A percentile compares a stretch with the other conserved stretches of the same genome.
phyloP scores from a whole-genome alignment of 92 coral and sea anemone species.

The Desmophyllum pertusum region DNA sequence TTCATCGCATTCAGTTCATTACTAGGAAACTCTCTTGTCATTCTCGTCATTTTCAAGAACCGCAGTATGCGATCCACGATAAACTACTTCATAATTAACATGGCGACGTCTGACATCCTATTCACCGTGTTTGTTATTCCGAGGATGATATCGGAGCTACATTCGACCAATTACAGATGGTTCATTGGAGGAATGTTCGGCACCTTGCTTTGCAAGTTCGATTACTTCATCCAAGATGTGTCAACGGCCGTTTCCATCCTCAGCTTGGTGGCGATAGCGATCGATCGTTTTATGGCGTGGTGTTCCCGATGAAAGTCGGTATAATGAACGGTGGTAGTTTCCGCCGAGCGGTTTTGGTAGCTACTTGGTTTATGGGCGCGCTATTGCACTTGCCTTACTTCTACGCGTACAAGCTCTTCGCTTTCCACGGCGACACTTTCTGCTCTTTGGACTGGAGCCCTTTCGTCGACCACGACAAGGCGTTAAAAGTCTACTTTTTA shows the following conservation, averaged over 20 bases:
- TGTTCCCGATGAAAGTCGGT: slow-evolving; percentile 63
- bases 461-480: neutral
- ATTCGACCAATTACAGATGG: slow-evolving; percentile 45
- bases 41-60: slow-evolving; percentile 62
- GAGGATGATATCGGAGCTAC: slow-evolving; percentile 24
- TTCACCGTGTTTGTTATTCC: slow-evolving; percentile 60
- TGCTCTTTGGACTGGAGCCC: slow-evolving; percentile 56
- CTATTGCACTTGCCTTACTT: slow-evolving; percentile 57
- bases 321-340: slow-evolving; percentile 31
- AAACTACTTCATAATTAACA: slow-evolving; percentile 68
- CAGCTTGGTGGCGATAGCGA: slow-evolving; percentile 66
- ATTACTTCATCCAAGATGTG: slow-evolving; percentile 56
- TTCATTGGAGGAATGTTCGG: slow-evolving; percentile 55
- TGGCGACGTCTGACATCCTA: slow-evolving; percentile 70
- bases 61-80: slow-evolving; percentile 64
- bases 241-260: slow-evolving; percentile 70
- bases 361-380: slow-evolving; percentile 56
- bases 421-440: neutral
- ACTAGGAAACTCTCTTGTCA: slow-evolving; percentile 53
- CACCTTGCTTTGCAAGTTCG: slow-evolving; percentile 51
- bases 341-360: slow-evolving; percentile 31
- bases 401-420: slow-evolving; percentile 56
- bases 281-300: slow-evolving; percentile 67
- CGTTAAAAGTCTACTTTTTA: slow-evolving; percentile 20
- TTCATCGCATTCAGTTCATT: slow-evolving; percentile 49